phyloP scores from a whole-genome alignment of 2,113 vertebrate species.

The Mustelus asterias region DNA sequence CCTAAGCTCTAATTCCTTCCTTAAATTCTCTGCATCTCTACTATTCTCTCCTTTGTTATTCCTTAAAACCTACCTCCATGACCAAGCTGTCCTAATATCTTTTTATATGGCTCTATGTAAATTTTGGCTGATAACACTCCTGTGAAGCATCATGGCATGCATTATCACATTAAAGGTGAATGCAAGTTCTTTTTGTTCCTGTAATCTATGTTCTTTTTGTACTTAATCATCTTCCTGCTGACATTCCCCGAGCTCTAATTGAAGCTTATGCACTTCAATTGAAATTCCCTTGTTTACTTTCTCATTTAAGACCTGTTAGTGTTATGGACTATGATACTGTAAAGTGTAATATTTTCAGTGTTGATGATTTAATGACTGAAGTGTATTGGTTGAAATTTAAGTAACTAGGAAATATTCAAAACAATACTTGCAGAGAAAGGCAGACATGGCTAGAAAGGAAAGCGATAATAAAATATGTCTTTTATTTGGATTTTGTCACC shows the following conservation, averaged over 20 bases:
- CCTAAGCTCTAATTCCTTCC: background rate
- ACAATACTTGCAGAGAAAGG: background rate
- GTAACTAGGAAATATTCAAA: background rate
- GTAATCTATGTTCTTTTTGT: background rate
- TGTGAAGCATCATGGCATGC: background rate
- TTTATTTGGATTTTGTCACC: background rate
- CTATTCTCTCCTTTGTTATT: background rate
- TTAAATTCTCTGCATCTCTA: background rate
- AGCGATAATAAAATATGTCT: background rate
- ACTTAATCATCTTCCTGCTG: background rate
- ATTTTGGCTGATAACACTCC: background rate
- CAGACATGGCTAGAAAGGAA: background rate
- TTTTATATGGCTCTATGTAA: background rate
- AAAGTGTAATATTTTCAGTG: background rate
- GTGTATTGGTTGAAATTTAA: background rate
- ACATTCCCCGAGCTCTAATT: background rate
- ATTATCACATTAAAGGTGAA: background rate
- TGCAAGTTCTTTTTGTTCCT: background rate
- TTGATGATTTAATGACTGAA: background rate
- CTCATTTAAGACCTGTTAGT: background rate
- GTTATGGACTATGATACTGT: background rate
- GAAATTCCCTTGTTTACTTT: background rate
- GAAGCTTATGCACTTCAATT: background rate
- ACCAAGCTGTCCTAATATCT: background rate
- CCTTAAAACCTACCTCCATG: background rate